Conservation (phyloP, 2,888 invertebrate genomes). For the Nineta flava region DNA sequence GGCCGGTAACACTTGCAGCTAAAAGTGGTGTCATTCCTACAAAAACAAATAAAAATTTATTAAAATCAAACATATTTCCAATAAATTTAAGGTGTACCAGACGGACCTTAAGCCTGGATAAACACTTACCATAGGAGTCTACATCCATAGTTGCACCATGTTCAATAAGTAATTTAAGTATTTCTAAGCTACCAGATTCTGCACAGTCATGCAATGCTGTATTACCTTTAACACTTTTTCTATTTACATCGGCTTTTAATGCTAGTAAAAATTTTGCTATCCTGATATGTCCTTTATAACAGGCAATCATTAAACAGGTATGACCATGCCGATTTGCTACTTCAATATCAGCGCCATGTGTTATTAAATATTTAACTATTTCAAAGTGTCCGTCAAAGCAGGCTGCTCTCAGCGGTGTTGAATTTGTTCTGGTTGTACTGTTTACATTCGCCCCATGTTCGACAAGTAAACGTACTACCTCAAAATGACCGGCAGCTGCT, state of each 20-base stretch:
- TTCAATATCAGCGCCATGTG: slow-evolving; percentile 87
- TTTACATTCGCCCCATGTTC: slow-evolving; percentile 82
- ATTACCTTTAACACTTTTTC: slow-evolving; percentile 83
- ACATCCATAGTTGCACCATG: slow-evolving; percentile 86
- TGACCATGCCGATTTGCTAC: slow-evolving; percentile 91
- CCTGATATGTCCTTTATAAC: slow-evolving; percentile 84
- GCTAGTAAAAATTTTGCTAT: slow-evolving; percentile 81
- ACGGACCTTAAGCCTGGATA: background rate
- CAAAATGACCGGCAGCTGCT: slow-evolving; percentile 85
- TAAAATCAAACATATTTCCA: too few relatives aligned
- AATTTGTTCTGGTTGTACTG: slow-evolving; percentile 86
- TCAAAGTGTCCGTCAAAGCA: slow-evolving; percentile 95
- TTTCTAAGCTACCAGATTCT: slow-evolving; percentile 86
- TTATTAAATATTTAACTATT: slow-evolving; percentile 84
- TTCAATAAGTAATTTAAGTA: slow-evolving; percentile 73
- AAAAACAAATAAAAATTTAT: slow-evolving; percentile 14
- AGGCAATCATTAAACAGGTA: slow-evolving; percentile 96
- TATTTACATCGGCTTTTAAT: slow-evolving; percentile 79
- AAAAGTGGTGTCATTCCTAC: slow-evolving; percentile 85
- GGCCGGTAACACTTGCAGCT: slow-evolving; percentile 85
- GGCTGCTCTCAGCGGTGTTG: slow-evolving; percentile 86
- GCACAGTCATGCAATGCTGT: slow-evolving; percentile 97
- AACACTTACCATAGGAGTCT: slow-evolving; percentile 66
- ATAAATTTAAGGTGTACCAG: background rate
- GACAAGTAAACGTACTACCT: slow-evolving; percentile 71